Evolutionary conservation across 2,113 vertebrate species (phyloP), one percentile per base, ranked within the genome.

Genomic region (Caretta caretta): DNA sequence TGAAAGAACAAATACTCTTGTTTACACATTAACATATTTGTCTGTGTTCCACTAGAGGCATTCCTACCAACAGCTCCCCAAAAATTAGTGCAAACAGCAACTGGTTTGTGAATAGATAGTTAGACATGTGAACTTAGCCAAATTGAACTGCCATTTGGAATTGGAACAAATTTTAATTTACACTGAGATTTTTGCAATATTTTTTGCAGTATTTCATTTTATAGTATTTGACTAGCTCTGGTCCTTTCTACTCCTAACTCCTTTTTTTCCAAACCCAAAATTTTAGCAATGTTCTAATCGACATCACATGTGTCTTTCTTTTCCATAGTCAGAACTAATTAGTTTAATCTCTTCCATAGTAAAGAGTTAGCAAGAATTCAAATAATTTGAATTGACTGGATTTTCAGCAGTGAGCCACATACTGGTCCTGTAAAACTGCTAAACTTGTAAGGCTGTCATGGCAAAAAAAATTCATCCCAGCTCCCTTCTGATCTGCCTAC

Each of bases 271-370:
- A n/a, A 51, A 80, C 24, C 19, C 76, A 75, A 69, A 80, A 81
- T 50, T 4, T 2, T n/a, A 48, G 27, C 6, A 81, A 72, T 72
- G 69, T 38, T 72, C n/a, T 31, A 72, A 72, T 72, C 10, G 6
- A 72, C n/a, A 80, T 22, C 42, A 75, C 38, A 19, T 2, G 1
- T 0, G 0, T 22, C 78, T 56, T 65, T 27, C 4, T 89, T 72
- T 69, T 87, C 87, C 50, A 48, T 20, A 42, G 2, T 25, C 53
- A 85, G 49, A 83, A 5, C 8, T 10, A 72, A 90, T 46, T 59
- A 42, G 19, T 48, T 0, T 0, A 1, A 5, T 4, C 5, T 4
- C 5, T 78, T 84, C 3, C 8, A 83, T 59, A 35, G 84, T 4
- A 46, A 35, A 90, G 83, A 88, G 6, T 82, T 90, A 62, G 22